Evolutionary conservation across 2,888 invertebrate genomes (phyloP), one percentile per base, ranked within the genome.

Genomic region (Osmoderma eremita): DNA sequence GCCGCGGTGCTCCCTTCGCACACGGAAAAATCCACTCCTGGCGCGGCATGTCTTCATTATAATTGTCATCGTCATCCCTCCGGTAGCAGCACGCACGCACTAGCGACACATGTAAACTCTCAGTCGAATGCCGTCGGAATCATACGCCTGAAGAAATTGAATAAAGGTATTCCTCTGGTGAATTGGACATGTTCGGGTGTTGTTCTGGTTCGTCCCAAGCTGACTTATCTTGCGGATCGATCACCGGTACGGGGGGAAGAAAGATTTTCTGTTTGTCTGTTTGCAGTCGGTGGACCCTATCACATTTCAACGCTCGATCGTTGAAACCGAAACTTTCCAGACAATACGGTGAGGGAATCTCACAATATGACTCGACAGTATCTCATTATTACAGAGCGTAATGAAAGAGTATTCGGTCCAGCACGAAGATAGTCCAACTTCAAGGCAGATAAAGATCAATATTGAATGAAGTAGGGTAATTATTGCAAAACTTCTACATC

Each of bases 41-140:
- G 30, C 58, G 30, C 58, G 30, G 58, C 45, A 61, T 36, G 48
- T 61, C 58, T 61, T 61, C 58, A 61, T 61, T 61, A 45, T 61
- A 61, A 48, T 51, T 20, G 48, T 56, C 56, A 22, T 56, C 41
- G 41, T 56, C 30, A 45, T 24, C 58, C 58, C 58, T 61, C 58
- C 3, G 58, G 58, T 36, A 48, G 45, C 48, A 45, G 42, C 45
- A 61, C 45, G 45, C 58, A 61, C 30, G 30, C 17, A 17, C 3
- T 36, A 18, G 45, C 15, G 45, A 45, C 58, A 41, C 58, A 61
- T 61, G 48, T 48, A 61, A 45, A 24, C 30, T 15, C 45, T 30
- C 10, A 61, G 45, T 15, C 8, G 58, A 30, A 17, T 48, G 41
- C 41, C 22, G 18, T 20, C 8, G 20, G 24, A 56, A 45, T 30